These are phyloP conservation scores for Pygocentrus nattereri DNA, from an alignment of 2,797 vertebrate genomes.

Conservation along the genomic window DNA sequence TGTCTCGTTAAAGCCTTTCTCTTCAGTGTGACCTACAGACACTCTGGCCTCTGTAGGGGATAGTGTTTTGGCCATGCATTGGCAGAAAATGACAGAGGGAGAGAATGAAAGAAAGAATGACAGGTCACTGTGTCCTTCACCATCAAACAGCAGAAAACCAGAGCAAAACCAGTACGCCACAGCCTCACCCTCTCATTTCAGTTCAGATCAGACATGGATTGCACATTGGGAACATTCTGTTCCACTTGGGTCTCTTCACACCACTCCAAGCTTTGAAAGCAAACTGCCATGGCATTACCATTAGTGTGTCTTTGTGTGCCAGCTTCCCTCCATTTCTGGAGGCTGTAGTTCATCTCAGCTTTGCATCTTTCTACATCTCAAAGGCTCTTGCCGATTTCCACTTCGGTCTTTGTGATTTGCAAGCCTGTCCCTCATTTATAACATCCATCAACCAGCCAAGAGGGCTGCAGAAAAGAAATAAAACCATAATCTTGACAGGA, in stretches of 20 bases:
- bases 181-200: background rate
- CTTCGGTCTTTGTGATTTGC: slow-evolving; percentile 8
- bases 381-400: background rate
- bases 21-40: background rate
- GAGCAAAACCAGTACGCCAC: background rate
- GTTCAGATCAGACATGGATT: background rate
- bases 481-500: slow-evolving; percentile 59
- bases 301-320: background rate
- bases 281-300: background rate
- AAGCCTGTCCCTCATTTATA: slow-evolving; percentile 6
- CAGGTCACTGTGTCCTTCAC: background rate
- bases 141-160: background rate
- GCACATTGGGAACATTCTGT: slow-evolving; percentile 10
- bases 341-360: background rate
- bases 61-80: background rate
- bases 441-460: slow-evolving; percentile 10
- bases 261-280: slow-evolving; percentile 3
- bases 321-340: background rate
- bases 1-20: slow-evolving; percentile 1
- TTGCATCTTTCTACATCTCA: slow-evolving; percentile 6
- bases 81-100: background rate
- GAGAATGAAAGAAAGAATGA: background rate
- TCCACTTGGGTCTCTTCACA: slow-evolving; percentile 3
- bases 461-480: background rate
- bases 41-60: background rate